These are phyloP conservation scores for Andrena cerasifolii DNA, from an alignment of 1,140 invertebrate genomes.

Conservation along the genomic window DNA sequence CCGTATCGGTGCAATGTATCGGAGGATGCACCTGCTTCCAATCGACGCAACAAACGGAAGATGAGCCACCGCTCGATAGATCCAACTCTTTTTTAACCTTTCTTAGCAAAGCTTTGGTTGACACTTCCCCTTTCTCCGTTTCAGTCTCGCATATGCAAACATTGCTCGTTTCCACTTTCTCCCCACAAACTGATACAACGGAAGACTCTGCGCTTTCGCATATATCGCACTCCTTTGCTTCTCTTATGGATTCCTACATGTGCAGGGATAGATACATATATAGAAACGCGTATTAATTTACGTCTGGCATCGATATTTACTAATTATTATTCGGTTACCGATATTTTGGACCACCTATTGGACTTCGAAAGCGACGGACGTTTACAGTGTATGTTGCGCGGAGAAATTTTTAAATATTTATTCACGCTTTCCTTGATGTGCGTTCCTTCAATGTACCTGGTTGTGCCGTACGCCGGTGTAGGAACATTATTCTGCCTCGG, in stretches of 20 bases:
- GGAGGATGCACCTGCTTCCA: not conserved
- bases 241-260: not conserved
- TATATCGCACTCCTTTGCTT: not conserved
- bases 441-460: not conserved
- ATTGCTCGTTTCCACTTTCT: not conserved
- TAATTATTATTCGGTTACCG: too few relatives aligned
- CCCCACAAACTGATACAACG: not conserved
- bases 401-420: not conserved
- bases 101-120: not conserved
- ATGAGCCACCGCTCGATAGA: too few relatives aligned
- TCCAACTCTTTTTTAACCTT: not conserved
- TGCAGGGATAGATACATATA: not conserved
- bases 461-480: constrained; percentile 16
- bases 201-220: not conserved
- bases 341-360: too few relatives aligned
- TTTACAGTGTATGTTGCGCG: not conserved
- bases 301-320: too few relatives aligned
- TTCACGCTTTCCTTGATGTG: not conserved
- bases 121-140: not conserved
- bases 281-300: not conserved
- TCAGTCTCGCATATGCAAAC: not conserved
- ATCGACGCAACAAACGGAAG: not conserved
- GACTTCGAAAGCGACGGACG: too few relatives aligned
- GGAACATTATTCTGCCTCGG: not conserved
- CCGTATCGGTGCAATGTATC: not conserved